Percentiles rank a stretch among this genome's conserved stretches.
Conservation (phyloP, 2,888 invertebrate genomes). For the Apotomis capreana region DNA sequence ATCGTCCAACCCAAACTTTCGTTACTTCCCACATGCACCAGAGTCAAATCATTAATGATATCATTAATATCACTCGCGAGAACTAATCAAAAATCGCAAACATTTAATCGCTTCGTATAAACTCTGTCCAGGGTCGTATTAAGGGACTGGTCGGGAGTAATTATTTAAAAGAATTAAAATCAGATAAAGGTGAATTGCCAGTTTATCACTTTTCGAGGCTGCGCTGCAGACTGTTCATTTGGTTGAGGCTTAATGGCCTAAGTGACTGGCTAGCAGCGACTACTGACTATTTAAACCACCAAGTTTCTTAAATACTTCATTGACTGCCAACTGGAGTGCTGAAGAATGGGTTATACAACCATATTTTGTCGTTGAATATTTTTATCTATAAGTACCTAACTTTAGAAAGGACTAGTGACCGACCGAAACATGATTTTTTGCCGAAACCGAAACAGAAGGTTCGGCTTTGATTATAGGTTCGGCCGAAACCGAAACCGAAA, state of each 20-base stretch:
- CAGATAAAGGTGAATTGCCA: slow-evolving; percentile 49
- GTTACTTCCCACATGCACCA: slow-evolving; percentile 15
- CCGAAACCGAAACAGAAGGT: no score
- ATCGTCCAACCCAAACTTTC: slow-evolving; percentile 1
- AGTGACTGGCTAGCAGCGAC: background rate
- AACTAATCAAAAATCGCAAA: slow-evolving; percentile 45
- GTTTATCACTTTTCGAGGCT: slow-evolving; percentile 52
- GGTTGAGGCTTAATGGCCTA: background rate
- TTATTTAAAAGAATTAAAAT: slow-evolving; percentile 49
- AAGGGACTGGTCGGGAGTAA: slow-evolving; percentile 41
- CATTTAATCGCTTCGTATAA: slow-evolving; percentile 37
- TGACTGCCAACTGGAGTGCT: no score
- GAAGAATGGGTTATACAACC: no score
- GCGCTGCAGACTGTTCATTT: slow-evolving; percentile 44
- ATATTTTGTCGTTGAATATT: no score
- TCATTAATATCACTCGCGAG: slow-evolving; percentile 44
- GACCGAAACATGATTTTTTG: no score
- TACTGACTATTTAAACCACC: background rate
- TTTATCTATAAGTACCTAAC: no score
- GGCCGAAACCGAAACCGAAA: no score
- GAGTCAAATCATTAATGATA: slow-evolving; percentile 34
- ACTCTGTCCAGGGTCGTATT: slow-evolving; percentile 38
- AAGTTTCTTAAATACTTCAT: no score
- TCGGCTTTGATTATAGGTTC: no score
- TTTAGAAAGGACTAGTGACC: no score